A percentile compares a stretch with the other conserved stretches of the same genome.
Evolutionary conservation across 2,888 invertebrate species (phyloP).

Genomic region (Labia minor): DNA sequence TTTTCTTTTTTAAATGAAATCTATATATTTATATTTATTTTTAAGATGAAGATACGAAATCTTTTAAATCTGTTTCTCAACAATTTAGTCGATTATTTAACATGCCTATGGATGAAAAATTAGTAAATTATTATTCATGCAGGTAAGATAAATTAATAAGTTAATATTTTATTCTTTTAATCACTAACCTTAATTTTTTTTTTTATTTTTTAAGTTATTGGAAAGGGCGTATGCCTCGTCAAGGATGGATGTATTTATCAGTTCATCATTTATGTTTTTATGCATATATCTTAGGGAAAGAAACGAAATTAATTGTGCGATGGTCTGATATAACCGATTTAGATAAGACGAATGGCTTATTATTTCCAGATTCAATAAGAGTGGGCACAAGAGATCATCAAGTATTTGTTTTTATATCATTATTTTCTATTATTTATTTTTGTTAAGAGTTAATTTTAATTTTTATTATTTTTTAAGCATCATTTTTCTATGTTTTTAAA

Average conservation of each 20-base stretch:
- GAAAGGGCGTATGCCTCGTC: constrained; percentile 85
- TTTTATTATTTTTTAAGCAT: constrained; percentile 43
- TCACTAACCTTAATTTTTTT: neutral
- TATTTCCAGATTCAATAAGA: constrained; percentile 78
- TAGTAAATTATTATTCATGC: constrained; percentile 90
- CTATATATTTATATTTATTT: constrained; percentile 27
- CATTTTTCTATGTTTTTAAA: constrained; percentile 86
- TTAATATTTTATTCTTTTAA: neutral
- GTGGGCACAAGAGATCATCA: constrained; percentile 71
- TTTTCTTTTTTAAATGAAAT: too few relatives aligned
- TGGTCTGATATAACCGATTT: constrained; percentile 83
- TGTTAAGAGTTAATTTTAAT: constrained; percentile 18
- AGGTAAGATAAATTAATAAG: constrained; percentile 49
- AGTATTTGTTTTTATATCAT: constrained; percentile 32
- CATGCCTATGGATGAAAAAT: constrained; percentile 85
- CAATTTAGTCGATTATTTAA: constrained; percentile 83
- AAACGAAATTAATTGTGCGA: constrained; percentile 75
- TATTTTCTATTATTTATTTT: constrained; percentile 18
- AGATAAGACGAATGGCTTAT: constrained; percentile 60
- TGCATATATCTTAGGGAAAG: constrained; percentile 83
- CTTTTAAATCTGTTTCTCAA: constrained; percentile 62
- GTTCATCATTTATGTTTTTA: constrained; percentile 94
- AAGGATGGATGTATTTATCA: constrained; percentile 95
- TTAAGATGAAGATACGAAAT: constrained; percentile 73
- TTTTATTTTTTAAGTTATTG: constrained; percentile 66